A percentile compares a stretch with the other conserved stretches of the same genome.
Evolutionary conservation across 1,140 invertebrate genomes (phyloP).

Genomic region (Mamestra configurata): DNA sequence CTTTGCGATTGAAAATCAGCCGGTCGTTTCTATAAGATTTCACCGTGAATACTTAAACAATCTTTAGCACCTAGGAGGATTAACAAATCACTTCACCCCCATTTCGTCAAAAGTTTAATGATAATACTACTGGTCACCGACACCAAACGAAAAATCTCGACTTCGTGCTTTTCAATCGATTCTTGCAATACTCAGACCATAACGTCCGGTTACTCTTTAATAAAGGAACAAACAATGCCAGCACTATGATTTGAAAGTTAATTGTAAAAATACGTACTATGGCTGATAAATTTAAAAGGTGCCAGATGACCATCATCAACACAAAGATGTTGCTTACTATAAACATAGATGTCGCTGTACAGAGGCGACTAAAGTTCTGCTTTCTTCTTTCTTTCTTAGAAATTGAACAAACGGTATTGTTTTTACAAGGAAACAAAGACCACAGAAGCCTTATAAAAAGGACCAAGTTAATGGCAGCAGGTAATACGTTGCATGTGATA

Average conservation of each 20-base stretch:
- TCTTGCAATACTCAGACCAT: background rate
- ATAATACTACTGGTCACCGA: too few species aligned
- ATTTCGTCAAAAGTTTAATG: too few species aligned
- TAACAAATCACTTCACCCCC: too few species aligned
- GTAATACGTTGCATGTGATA: background rate
- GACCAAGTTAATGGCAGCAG: background rate
- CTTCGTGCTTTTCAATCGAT: background rate
- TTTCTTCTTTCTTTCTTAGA: background rate
- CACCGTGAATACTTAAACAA: too few species aligned
- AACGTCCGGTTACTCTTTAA: background rate
- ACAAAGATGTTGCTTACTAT: background rate
- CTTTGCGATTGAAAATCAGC: too few species aligned
- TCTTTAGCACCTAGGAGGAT: too few species aligned
- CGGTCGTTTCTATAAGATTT: too few species aligned
- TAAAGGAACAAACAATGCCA: background rate
- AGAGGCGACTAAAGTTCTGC: background rate
- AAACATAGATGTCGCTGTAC: background rate
- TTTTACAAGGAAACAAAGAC: background rate
- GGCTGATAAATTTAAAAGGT: background rate
- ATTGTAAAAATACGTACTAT: background rate
- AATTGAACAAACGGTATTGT: background rate
- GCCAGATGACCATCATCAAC: background rate
- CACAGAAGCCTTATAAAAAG: background rate
- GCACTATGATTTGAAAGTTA: background rate
- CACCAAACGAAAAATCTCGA: background rate